phyloP scores from a whole-genome alignment of 2,888 invertebrate genomes.

The Cerceris ruficornis region DNA sequence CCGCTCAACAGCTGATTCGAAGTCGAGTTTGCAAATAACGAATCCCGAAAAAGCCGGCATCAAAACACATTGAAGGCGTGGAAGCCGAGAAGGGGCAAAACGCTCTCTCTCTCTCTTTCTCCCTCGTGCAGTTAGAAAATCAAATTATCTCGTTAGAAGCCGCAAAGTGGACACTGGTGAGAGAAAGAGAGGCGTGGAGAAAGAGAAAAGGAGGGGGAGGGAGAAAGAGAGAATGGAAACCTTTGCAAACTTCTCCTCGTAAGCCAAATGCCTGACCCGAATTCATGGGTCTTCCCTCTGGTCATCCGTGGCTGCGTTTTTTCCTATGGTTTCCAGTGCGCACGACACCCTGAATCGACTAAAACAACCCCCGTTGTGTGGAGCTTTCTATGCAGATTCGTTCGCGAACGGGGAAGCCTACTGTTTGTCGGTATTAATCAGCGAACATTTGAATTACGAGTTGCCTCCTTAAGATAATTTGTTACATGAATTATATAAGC shows the following conservation, averaged over 20 bases:
- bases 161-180: constrained; percentile 71
- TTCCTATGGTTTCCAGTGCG: constrained; percentile 58
- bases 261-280: constrained; percentile 66
- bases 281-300: constrained; percentile 64
- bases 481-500: too few species aligned
- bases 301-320: constrained; percentile 28
- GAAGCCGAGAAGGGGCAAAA: neutral
- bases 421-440: neutral
- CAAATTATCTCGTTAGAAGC: constrained; percentile 80
- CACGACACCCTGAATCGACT: constrained; percentile 26
- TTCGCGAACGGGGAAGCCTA: constrained; percentile 42
- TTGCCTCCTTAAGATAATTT: neutral
- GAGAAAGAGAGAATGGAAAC: constrained; percentile 51
- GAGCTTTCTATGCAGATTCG: neutral
- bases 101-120: neutral
- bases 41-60: constrained; percentile 1
- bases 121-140: constrained; percentile 63
- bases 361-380: constrained; percentile 6
- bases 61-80: constrained; percentile 17
- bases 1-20: neutral
- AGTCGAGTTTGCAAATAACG: constrained; percentile 2
- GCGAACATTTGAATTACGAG: neutral
- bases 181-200: neutral
- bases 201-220: too few species aligned
- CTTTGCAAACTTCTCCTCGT: constrained; percentile 60